Conservation (phyloP, 2,888 invertebrate genomes). For the Antheraea assamensis region DNA sequence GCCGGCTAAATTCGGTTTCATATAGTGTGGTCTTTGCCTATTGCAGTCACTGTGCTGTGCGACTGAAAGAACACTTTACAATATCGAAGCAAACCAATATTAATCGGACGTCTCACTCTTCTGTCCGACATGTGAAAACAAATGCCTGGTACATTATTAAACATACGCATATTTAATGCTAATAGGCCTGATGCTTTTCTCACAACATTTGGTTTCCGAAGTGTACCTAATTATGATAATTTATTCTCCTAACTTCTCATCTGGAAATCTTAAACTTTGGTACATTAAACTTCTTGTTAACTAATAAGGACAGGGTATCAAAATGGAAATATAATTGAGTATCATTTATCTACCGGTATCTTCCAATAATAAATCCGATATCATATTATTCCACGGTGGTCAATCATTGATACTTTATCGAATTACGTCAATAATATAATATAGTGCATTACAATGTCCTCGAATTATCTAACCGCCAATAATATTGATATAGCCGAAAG, state of each 20-base stretch:
- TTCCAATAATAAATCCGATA: slow-evolving; percentile 17
- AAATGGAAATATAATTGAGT: background rate
- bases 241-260: background rate
- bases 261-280: background rate
- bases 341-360: background rate
- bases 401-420: slow-evolving; percentile 23
- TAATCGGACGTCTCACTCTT: too few species aligned
- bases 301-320: background rate
- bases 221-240: background rate
- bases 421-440: slow-evolving; percentile 22
- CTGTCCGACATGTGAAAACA: too few species aligned
- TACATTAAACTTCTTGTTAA: background rate
- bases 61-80: too few species aligned
- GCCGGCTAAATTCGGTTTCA: too few species aligned
- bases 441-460: slow-evolving; percentile 13
- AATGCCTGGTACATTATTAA: too few species aligned
- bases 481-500: slow-evolving; percentile 2
- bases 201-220: background rate
- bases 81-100: too few species aligned
- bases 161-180: background rate
- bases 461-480: slow-evolving; percentile 1
- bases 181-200: background rate
- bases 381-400: slow-evolving; percentile 14
- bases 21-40: too few species aligned
- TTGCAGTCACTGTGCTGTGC: too few species aligned